A percentile compares a stretch with the other conserved stretches of the same genome.
These are phyloP conservation scores for Berghia stephanieae DNA, from an alignment of 1,140 invertebrate genomes.

Conservation along the genomic window DNA sequence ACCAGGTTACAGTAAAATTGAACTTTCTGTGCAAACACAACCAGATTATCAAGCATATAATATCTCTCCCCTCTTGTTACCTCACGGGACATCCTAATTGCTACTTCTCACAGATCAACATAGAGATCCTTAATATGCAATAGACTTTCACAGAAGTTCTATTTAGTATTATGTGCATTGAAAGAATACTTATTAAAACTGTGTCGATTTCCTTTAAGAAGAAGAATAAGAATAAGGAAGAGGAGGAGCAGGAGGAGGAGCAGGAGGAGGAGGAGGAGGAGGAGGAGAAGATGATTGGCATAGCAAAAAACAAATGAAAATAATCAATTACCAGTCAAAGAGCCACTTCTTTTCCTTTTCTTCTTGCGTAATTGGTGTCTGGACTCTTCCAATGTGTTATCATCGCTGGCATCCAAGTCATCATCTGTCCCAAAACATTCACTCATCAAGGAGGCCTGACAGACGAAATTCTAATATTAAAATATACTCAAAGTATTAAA, in stretches of 20 bases:
- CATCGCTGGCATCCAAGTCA: constrained; percentile 57
- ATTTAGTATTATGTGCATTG: not conserved
- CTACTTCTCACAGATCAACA: too few species aligned
- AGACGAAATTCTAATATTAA: too few species aligned
- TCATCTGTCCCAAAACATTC: constrained; percentile 59
- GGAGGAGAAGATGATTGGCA: too few species aligned
- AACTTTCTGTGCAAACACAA: not conserved
- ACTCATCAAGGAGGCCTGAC: too few species aligned
- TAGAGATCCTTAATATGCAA: too few species aligned
- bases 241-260: too few species aligned
- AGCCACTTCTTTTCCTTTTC: constrained; percentile 77
- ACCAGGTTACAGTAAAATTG: not conserved
- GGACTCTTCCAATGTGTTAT: constrained; percentile 49
- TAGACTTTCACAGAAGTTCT: not conserved
- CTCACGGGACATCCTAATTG: too few species aligned
- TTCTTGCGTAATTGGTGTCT: constrained; percentile 51
- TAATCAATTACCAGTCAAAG: constrained; percentile 76
- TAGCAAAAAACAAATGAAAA: not conserved
- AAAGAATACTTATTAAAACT: not conserved
- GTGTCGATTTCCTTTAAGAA: not conserved
- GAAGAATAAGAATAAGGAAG: not conserved
- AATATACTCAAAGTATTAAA: too few species aligned
- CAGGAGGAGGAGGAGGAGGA: too few species aligned
- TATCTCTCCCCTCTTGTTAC: too few species aligned
- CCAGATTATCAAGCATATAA: not conserved